Conservation (phyloP, 2,797 vertebrate genomes). For the Coluber constrictor region DNA sequence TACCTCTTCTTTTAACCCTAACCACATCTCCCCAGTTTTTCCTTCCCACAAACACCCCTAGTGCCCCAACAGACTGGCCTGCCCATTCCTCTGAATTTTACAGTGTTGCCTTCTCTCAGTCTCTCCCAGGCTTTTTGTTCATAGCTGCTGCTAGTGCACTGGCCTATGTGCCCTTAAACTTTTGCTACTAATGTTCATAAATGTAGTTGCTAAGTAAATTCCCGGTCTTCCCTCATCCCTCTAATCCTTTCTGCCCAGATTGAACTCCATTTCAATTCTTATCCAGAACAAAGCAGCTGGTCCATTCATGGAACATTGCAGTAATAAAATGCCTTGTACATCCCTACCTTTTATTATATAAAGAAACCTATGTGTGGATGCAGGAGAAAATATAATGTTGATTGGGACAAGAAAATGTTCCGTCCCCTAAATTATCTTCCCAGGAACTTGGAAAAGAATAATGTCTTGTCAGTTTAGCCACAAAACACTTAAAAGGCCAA, state of each 20-base stretch:
- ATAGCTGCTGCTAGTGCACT: neutral
- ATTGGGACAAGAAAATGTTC: neutral
- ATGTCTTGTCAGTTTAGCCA: neutral
- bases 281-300: neutral
- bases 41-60: neutral
- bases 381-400: neutral
- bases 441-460: neutral
- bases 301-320: neutral
- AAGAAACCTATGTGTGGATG: neutral
- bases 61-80: neutral
- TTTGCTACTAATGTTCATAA: neutral
- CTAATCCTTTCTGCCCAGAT: neutral
- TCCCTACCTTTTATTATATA: neutral
- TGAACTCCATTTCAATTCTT: neutral
- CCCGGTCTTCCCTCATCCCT: neutral
- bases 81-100: neutral
- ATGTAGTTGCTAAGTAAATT: neutral
- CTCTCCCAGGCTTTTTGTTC: neutral
- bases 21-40: neutral
- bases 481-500: neutral
- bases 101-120: neutral
- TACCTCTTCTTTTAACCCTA: neutral
- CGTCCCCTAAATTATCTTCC: neutral
- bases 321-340: neutral
- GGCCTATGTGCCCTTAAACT: neutral